These are phyloP conservation scores for Boulengeromyrus knoepffleri DNA, from an alignment of 2,113 vertebrate genomes.

Conservation along the genomic window DNA sequence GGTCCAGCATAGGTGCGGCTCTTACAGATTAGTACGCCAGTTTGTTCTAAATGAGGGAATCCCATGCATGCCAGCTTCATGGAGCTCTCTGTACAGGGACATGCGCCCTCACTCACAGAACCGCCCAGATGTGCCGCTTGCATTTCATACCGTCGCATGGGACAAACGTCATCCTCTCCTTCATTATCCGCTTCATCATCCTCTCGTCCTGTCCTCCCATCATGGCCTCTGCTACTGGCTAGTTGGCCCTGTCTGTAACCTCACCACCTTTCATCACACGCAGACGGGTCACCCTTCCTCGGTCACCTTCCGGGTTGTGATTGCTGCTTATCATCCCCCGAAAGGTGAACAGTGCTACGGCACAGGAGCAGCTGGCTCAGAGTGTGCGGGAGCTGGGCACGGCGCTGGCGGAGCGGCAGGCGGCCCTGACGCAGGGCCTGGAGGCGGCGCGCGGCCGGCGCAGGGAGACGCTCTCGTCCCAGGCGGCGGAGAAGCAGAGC, in stretches of 20 bases:
- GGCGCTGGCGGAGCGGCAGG: conserved; percentile 76
- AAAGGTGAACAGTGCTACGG: conserved; percentile 75
- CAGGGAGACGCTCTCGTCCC: conserved; percentile 63
- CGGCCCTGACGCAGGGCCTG: conserved; percentile 64
- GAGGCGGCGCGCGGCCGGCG: conserved; percentile 73
- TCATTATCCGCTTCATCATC: not conserved
- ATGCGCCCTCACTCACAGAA: not conserved
- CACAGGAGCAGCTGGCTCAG: conserved; percentile 76
- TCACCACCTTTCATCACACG: not conserved
- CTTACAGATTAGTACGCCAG: not conserved
- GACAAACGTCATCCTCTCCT: too few relatives aligned
- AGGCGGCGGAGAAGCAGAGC: conserved; percentile 75
- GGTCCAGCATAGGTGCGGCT: not conserved
- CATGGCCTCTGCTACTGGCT: not conserved
- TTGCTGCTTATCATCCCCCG: not conserved
- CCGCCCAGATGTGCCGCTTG: not conserved
- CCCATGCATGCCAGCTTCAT: not conserved
- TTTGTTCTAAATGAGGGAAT: not conserved
- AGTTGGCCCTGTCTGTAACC: not conserved
- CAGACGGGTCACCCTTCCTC: not conserved
- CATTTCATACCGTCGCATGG: not conserved
- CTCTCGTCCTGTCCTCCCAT: not conserved
- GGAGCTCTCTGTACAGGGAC: not conserved
- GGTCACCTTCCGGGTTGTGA: not conserved
- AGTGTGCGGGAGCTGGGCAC: conserved; percentile 71